Conservation (phyloP, 2,888 invertebrate species). For the Volucella zonaria region DNA sequence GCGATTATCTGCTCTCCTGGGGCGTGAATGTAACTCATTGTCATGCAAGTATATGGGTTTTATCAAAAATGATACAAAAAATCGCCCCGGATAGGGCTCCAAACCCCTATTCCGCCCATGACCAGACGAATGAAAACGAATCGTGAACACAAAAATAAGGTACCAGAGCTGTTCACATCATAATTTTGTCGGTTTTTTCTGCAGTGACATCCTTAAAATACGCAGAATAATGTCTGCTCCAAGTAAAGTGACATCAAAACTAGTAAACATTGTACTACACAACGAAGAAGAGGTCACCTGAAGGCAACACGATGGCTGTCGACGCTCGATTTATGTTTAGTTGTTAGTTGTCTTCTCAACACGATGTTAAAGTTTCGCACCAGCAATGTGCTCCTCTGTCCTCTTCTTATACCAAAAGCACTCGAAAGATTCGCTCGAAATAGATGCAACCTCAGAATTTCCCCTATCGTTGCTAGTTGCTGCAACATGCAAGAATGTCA, state of each 20-base stretch:
- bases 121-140: constrained; percentile 16
- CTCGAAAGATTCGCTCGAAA: neutral
- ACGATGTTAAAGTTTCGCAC: constrained; percentile 53
- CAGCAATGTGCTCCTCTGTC: constrained; percentile 5
- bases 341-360: constrained; percentile 63
- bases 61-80: too few species aligned
- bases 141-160: constrained; percentile 43
- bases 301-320: constrained; percentile 18
- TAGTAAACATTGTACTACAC: constrained; percentile 5
- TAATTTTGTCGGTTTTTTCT: constrained; percentile 55
- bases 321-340: constrained; percentile 56
- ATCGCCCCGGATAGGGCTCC: neutral
- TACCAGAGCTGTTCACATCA: constrained; percentile 46
- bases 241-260: constrained; percentile 44
- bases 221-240: constrained; percentile 13
- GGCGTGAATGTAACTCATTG: too few species aligned
- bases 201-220: constrained; percentile 53
- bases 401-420: constrained; percentile 4
- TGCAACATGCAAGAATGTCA: constrained; percentile 31
- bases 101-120: constrained; percentile 5
- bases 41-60: too few species aligned
- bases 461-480: neutral
- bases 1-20: too few species aligned
- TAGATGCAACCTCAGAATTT: constrained; percentile 1
- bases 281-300: constrained; percentile 13